phyloP scores from a whole-genome alignment of 2,113 vertebrate species.

The Ophiodon elongatus region DNA sequence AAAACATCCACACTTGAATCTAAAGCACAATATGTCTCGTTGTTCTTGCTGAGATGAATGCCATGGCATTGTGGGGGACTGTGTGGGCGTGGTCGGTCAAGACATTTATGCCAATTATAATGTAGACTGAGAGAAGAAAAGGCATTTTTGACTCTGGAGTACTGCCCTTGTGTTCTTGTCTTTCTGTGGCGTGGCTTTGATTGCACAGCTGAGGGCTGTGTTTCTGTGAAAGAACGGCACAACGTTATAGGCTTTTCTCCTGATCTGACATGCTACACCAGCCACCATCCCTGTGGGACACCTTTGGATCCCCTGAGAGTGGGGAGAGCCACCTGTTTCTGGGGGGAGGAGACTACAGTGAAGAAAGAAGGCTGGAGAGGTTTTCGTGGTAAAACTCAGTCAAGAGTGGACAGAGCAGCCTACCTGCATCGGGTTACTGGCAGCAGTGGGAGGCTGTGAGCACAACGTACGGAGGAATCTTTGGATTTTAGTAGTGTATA shows the following conservation, averaged over 20 bases:
- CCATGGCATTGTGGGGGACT: constrained; percentile 63
- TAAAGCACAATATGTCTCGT: constrained; percentile 69
- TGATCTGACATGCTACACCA: constrained; percentile 66
- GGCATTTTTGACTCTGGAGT: constrained; percentile 55
- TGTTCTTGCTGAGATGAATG: constrained; percentile 76
- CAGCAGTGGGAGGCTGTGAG: not conserved
- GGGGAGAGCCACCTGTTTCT: constrained; percentile 69
- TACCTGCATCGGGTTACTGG: constrained; percentile 21
- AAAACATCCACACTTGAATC: constrained; percentile 45
- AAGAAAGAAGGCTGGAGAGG: constrained; percentile 5
- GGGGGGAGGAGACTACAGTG: constrained; percentile 41
- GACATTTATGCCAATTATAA: constrained; percentile 72
- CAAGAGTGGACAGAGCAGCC: constrained; percentile 10
- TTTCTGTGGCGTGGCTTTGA: constrained; percentile 42
- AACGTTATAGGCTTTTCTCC: constrained; percentile 38
- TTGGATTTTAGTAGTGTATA: constrained; percentile 50
- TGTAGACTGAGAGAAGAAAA: constrained; percentile 46
- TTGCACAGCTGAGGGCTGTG: constrained; percentile 23
- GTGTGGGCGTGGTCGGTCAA: constrained; percentile 63
- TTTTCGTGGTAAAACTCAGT: constrained; percentile 6
- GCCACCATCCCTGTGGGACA: constrained; percentile 32
- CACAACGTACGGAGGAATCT: constrained; percentile 26
- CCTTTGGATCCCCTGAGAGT: constrained; percentile 43
- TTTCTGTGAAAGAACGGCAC: constrained; percentile 42
- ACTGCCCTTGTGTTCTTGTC: constrained; percentile 49